A percentile compares a stretch with the other conserved stretches of the same genome.
These are phyloP conservation scores for Tetrao urogallus DNA, from an alignment of 2,113 vertebrate genomes.

Conservation along the genomic window DNA sequence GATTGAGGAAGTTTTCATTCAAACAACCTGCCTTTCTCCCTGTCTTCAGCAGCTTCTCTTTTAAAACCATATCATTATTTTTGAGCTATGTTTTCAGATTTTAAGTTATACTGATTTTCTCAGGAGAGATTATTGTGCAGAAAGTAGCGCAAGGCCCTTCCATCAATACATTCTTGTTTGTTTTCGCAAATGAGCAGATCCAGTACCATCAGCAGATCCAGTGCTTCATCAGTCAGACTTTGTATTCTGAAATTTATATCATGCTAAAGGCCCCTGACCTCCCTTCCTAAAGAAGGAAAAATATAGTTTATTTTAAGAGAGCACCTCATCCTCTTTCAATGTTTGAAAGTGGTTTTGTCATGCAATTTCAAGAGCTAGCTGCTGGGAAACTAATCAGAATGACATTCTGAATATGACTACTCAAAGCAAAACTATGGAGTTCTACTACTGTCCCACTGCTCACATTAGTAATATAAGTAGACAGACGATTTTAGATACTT, in stretches of 20 bases:
- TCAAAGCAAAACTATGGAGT: neutral
- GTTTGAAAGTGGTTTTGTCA: neutral
- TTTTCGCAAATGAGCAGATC: neutral
- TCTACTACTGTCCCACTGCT: neutral
- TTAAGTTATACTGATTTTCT: neutral
- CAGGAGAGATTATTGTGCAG: neutral
- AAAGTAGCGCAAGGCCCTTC: neutral
- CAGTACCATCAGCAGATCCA: neutral
- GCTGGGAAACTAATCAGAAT: neutral
- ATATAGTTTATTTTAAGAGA: neutral
- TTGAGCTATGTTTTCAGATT: neutral
- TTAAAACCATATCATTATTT: neutral
- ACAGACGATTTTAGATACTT: neutral
- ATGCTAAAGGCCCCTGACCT: neutral
- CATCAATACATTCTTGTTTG: neutral
- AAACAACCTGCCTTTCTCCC: neutral
- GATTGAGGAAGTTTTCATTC: conserved; percentile 4
- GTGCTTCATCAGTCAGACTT: neutral
- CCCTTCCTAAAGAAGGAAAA: neutral
- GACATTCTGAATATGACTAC: neutral
- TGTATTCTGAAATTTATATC: neutral
- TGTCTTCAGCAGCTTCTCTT: neutral
- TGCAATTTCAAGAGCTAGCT: neutral
- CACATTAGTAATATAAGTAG: neutral
- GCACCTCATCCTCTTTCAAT: neutral